A percentile compares a stretch with the other conserved stretches of the same genome.
Conservation (phyloP, 2,797 vertebrate genomes). For the Sebastiscus albofasciatus region DNA sequence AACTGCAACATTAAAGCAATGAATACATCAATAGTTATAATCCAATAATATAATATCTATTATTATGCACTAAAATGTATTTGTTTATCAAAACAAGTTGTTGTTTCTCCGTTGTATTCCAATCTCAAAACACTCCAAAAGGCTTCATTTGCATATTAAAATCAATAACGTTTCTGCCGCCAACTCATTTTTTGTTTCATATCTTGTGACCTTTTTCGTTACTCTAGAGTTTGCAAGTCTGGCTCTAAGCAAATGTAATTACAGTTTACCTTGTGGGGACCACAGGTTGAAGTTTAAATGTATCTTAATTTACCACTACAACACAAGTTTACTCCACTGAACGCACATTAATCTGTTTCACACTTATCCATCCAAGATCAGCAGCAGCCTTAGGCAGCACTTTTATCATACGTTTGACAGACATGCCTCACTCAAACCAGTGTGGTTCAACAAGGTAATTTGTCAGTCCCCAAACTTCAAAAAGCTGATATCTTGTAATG, state of each 20-base stretch:
- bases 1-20: neutral
- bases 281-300: neutral
- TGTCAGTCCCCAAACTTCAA: constrained; percentile 78
- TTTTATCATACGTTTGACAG: constrained; percentile 69
- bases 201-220: neutral
- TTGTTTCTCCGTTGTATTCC: neutral
- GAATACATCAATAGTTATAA: neutral
- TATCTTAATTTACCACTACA: neutral
- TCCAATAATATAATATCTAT: neutral
- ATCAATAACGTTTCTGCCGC: neutral
- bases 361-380: constrained; percentile 32
- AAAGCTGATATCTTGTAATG: constrained; percentile 69
- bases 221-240: neutral
- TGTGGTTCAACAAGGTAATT: constrained; percentile 78
- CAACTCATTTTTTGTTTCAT: rapidly evolving
- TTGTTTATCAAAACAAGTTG: neutral
- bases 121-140: no score
- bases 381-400: constrained; percentile 49
- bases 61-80: neutral
- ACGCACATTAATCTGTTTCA: constrained; percentile 19
- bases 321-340: neutral
- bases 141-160: no score
- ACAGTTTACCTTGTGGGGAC: neutral
- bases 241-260: neutral
- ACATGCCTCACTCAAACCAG: constrained; percentile 74